Base-by-base conservation (phyloP, 2,113 vertebrate species). In the Alouatta palliata region DNA sequence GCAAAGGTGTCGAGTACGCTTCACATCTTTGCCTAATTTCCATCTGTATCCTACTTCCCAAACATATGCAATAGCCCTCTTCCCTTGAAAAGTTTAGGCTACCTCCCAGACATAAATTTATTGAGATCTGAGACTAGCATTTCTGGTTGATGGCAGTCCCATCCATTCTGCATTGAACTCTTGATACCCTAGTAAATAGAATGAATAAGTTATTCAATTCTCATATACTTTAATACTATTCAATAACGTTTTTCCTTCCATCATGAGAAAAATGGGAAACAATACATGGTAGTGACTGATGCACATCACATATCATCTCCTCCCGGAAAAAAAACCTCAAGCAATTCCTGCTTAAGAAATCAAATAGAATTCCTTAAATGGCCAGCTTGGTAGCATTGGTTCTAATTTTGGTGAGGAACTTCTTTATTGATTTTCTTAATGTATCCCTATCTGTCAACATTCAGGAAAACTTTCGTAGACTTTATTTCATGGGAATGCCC, bases 1-100 rank as follows among this genome's bases (percentile, higher is more conserved):
- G 35, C 3, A 25, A 21, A 81, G 30, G 21, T 32, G 6, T 40
- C 6, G 6, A 4, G 1, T 49, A 2, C 7, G 5, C 7, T 56
- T 66, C 8, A 9, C 0, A 0, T 64, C 13, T 25, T 37, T 56
- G 6, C 11, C 17, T 27, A 17, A 27, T 37, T 70, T 49, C 14
- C 40, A 37, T 4, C 58, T 8, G 54, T 13, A 35, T 23, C 30
- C 35, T 54, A 5, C 43, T 90, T 52, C 40, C 64, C 9, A 23
- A n/a, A 76, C 35, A 77, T 0, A 9, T 4, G 4, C 4, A 43
- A n/a, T 16, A 68, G 68, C 4, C 6, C 10, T 27, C 16, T 2
- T 2, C 2, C 0, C 40, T 66, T 56, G 21, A 79, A 45, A 75
- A 20, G 56, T 25, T 16, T 30, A 80, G 19, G 12, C 52, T 61